Evolutionary conservation across 2,113 vertebrate species (phyloP), one percentile per base, ranked within the genome.

Genomic region (Pseudolaguvia tuberculata): DNA sequence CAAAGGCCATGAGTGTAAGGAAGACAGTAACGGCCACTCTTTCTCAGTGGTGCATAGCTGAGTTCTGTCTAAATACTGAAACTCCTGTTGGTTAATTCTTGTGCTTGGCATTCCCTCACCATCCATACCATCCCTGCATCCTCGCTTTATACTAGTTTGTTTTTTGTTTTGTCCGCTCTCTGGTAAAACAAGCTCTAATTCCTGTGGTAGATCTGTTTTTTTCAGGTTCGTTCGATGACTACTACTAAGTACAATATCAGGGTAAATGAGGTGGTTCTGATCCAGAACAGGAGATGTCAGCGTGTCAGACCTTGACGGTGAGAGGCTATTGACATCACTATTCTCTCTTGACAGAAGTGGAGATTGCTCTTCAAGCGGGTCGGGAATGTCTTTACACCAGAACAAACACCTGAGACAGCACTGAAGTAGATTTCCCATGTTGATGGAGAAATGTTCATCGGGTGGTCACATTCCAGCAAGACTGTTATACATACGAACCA

Each of bases 171-270:
- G 21, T 47, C 51, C 23, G 21, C 77, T 82, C 17, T 66, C 63
- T 55, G 61, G 5, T 61, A 70, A 70, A 59, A 71, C 35, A 27
- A 75, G 52, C 59, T 75, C 79, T 20, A 70, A 52, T 12, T 57
- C 67, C 72, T 67, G 58, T 58, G 42, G 25, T 14, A 62, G 27
- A 50, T 75, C 61, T 55, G 83, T 86, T 79, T 83, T 70, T 29
- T 85, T 84, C 56, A 75, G 63, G 1, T 85, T 87, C 2, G 79
- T 83, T 45, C 78, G 81, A 2, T 79, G 75, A 79, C 80, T 88
- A 77, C 89, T 91, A 83, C 90, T 90, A 1, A 91, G 81, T 65
- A 91, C 83, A 68, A 91, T 88, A 74, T 90, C 90, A 15, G 90
- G 90, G 70, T 86, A 91, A 65, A 89, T 73, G 72, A 90, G 87